Evolutionary conservation across 2,888 invertebrate genomes (phyloP), one percentile per base, ranked within the genome.

Genomic region (Lottia scabra): DNA sequence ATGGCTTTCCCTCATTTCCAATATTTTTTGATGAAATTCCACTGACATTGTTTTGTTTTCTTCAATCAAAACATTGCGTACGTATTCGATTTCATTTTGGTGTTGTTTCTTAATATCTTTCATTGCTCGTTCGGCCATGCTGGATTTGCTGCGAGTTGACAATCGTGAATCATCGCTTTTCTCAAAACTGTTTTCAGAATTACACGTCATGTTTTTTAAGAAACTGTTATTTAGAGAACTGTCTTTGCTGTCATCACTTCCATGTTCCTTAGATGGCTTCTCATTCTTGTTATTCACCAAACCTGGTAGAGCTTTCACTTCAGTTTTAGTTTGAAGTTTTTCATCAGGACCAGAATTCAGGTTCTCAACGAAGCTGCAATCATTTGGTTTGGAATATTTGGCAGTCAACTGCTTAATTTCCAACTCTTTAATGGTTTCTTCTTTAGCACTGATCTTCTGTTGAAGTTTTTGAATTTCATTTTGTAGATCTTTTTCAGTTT

Each of bases 1-100:
- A 46, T 85, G 80, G 23, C 83, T 77, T n/a, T 80, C 79, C 75
- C 85, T 85, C 13, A 84, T 72, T 8, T 76, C 77, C 26, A 77
- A 79, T 1, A 76, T 77, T 67, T 79, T 79, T 56, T 56, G 56
- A 19, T 56, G 56, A 19, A 62, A 43, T 46, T 23, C 30, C 38
- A n/a, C n/a, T n/a, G 63, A 38, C 69, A 46, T 26, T 15, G 8
- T 56, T 12, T 46, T 62, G 19, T 65, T 65, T 30, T 69, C 26
- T 43, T 72, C 65, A 13, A 65, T 23, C 62, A 64, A 63, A 5
- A 64, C 23, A 10, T 56, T 19, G 12, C 56, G 19, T 23, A 56
- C 56, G 4, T 56, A 56, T 23, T 56, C 56, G 15, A 56, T 56
- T 56, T 56, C 56, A 56, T 23, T 56, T 56, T 23, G 19, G 23